phyloP scores from a whole-genome alignment of 1,140 invertebrate genomes.

The Procambarus virginalis region DNA sequence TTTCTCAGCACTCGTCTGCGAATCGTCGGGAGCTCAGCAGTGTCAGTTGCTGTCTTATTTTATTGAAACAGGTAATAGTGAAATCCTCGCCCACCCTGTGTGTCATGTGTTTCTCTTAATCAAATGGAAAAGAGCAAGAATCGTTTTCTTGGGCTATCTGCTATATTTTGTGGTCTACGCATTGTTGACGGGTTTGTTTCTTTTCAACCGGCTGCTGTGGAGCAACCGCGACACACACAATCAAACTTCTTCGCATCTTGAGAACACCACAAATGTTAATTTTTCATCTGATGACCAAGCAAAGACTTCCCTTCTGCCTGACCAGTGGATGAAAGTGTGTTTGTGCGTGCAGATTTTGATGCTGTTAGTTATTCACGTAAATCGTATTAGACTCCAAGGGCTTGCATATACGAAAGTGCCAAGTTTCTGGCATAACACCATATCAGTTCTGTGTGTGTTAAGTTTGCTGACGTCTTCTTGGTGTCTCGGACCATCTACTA shows the following conservation, averaged over 20 bases:
- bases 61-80: constrained; percentile 69
- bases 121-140: constrained; percentile 76
- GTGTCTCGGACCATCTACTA: not conserved
- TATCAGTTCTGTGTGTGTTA: not conserved
- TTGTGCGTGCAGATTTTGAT: constrained; percentile 12
- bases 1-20: constrained; percentile 27
- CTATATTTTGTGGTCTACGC: constrained; percentile 73
- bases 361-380: not conserved
- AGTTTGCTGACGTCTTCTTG: constrained; percentile 18
- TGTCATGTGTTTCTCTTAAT: constrained; percentile 77
- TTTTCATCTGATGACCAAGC: not conserved
- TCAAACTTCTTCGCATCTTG: not conserved
- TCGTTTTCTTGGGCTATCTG: constrained; percentile 74
- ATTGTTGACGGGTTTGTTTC: constrained; percentile 9
- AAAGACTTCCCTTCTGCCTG: not conserved
- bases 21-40: constrained; percentile 18
- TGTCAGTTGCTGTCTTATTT: constrained; percentile 45
- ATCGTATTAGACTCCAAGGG: constrained; percentile 33
- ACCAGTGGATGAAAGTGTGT: constrained; percentile 13
- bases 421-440: not conserved
- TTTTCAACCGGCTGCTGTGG: constrained; percentile 16
- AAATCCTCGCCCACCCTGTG: constrained; percentile 76
- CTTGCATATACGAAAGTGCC: constrained; percentile 3
- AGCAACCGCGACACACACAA: not conserved
- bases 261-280: not conserved